Evolutionary conservation across 2,888 invertebrate genomes (phyloP).

Genomic region (Aleiodes testaceus): DNA sequence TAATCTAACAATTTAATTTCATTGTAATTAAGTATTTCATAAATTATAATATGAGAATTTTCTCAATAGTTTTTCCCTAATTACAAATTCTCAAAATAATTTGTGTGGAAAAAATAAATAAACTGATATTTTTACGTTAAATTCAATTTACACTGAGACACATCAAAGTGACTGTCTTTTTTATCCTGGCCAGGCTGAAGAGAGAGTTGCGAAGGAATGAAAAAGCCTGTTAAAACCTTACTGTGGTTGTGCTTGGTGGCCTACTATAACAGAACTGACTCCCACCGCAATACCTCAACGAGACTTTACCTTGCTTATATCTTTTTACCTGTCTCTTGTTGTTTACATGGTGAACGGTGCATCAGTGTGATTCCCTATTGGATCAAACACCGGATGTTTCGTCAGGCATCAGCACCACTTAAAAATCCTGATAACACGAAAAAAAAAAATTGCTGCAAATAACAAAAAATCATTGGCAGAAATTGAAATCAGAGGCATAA

Average conservation of each 20-base stretch:
- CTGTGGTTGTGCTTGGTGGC: slow-evolving; percentile 68
- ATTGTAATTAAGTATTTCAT: too few species aligned
- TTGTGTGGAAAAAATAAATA: slow-evolving; percentile 9
- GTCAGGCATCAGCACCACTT: slow-evolving; percentile 19
- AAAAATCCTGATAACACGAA: not conserved
- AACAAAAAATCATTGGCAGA: too few species aligned
- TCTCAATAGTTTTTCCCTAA: not conserved
- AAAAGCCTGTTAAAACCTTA: slow-evolving; percentile 62
- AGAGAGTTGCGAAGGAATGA: slow-evolving; percentile 66
- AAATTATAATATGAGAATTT: too few species aligned
- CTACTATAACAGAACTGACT: slow-evolving; percentile 73
- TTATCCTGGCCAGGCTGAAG: slow-evolving; percentile 58
- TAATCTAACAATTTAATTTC: too few species aligned
- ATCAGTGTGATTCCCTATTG: not conserved
- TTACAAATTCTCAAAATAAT: too few species aligned
- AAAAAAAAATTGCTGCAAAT: not conserved
- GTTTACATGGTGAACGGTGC: slow-evolving; percentile 35
- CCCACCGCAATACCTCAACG: slow-evolving; percentile 62
- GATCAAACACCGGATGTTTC: slow-evolving; percentile 31
- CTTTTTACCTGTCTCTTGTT: slow-evolving; percentile 8
- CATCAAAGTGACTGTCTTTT: slow-evolving; percentile 41
- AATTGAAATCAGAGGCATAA: too few species aligned
- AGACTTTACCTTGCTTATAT: slow-evolving; percentile 61
- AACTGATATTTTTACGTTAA: not conserved
- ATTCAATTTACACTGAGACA: slow-evolving; percentile 1